Base-by-base conservation (phyloP, 2,888 invertebrate species). In the Dione vanillae region DNA sequence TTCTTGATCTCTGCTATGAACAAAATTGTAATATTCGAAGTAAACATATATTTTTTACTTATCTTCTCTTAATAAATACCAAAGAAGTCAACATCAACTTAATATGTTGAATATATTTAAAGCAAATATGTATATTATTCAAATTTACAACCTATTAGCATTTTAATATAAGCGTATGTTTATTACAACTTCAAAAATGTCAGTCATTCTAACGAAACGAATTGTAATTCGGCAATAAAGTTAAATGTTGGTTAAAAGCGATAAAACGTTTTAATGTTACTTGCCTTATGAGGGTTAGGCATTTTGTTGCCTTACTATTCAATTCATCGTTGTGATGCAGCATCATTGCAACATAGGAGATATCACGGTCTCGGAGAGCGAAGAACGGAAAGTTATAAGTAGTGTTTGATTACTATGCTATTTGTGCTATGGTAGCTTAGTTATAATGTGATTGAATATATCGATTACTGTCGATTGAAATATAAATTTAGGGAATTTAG, bases 161-260 rank as follows among this genome's bases (percentile, higher is more conserved):
- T 27, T 20, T 14, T 35, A 35, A 35, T 62, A 64, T 40, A 64
- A 20, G 19, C 19, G 19, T 47, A 49, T 16, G 51, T 51, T 16
- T 16, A 64, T 51, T 16, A 37, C 40, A 64, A 16, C 8, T 19
- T 14, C 58, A 58, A 67, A 58, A 37, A 45, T 37, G 40, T 43
- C 19, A 10, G 45, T 47, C 20, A 12, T 67, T 19, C 10, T 16
- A 45, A 56, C 37, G 49, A 43, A 64, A 51, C 40, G 61, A 49
- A 67, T 56, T 62, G 20, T 51, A 58, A 58, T 67, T 19, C 27
- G 40, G 37, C 67, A 67, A 64, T 71, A 67, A 71, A 65, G 43
- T 65, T 68, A 58, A 49, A 62, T 71, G 67, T 68, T 71, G 68
- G 67, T 65, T 52, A 67, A 58, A 35, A 58, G 43, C 67, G 16